Conservation (phyloP, 2,888 invertebrate genomes). For the Diogma glabrata region DNA sequence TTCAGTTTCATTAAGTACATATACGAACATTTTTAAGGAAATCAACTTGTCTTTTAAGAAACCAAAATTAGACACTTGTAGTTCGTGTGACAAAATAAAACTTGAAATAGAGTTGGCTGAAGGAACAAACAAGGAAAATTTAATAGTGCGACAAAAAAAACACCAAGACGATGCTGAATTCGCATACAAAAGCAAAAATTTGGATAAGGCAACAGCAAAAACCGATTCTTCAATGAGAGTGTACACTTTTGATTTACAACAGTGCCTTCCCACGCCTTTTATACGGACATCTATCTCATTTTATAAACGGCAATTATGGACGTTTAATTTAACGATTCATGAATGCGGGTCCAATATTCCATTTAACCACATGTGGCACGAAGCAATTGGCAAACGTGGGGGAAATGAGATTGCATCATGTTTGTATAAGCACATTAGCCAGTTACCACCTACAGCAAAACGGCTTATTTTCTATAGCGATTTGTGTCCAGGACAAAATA, state of each 20-base stretch:
- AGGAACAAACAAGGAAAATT: background rate
- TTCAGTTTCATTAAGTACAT: background rate
- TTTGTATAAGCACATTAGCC: too few species aligned
- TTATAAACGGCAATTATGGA: background rate
- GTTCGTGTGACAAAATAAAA: background rate
- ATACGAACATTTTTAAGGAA: background rate
- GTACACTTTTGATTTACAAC: background rate
- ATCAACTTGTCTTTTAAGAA: background rate
- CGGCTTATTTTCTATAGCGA: background rate
- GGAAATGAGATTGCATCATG: too few species aligned
- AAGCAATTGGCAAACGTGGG: too few species aligned
- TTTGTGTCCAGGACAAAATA: background rate
- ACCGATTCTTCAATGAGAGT: background rate
- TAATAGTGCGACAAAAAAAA: background rate
- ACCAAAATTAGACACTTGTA: constrained; percentile 4
- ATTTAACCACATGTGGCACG: too few species aligned
- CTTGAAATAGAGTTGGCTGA: background rate
- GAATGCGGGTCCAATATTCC: background rate
- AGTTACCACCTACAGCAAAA: background rate
- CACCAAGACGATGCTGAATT: background rate
- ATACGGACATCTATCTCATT: background rate
- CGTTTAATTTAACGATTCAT: too few species aligned
- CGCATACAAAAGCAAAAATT: background rate
- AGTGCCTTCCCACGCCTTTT: constrained; percentile 3
- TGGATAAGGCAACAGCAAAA: background rate